Evolutionary conservation across 1,140 invertebrate genomes (phyloP), one percentile per base, ranked within the genome.

Genomic region (Drosophila ogumai): DNA sequence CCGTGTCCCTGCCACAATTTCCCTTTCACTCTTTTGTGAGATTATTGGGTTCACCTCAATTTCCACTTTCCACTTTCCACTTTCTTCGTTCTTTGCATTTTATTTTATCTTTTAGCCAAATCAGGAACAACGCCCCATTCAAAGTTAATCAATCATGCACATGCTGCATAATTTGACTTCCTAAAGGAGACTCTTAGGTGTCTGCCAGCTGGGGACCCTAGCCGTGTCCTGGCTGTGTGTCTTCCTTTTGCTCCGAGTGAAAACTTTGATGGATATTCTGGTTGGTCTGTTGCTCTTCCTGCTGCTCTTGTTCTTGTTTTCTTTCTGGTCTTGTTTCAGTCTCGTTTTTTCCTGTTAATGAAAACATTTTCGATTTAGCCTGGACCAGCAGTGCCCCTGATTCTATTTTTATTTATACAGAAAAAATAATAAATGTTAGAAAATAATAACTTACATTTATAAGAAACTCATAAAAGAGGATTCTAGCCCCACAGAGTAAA

Each of bases 131-230:
- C 77, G 77, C 59, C 74, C 75, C 54, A 59, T 73, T 72, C 68
- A 79, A 82, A 77, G 76, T 90, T 88, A 87, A 87, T 87, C 84
- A 87, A 87, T 87, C 84, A 87, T 88, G 80, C 76, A 88, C 68
- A 79, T 66, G 56, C 65, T 76, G 50, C 71, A 74, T 77, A 68
- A 77, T 77, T 77, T 76, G 49, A 59, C 63, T 44, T 55, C 49
- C 43, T 32, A 47, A 79, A 88, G 66, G 66, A 66, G 74, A 72
- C 47, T 73, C 69, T 76, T 58, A 86, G 79, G 79, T 88, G 84
- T 82, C 78, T 56, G 64, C 75, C 84, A 86, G 75, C 59, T 82
- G 66, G 61, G 66, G 38, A 47, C 41, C 4, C 28, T 25, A 12
- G 6, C 46, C 17, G 17, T 58, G 44, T 57, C 55, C 25, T 49